phyloP scores from a whole-genome alignment of 2,888 invertebrate species.

The Archaeoteleia sp. region DNA sequence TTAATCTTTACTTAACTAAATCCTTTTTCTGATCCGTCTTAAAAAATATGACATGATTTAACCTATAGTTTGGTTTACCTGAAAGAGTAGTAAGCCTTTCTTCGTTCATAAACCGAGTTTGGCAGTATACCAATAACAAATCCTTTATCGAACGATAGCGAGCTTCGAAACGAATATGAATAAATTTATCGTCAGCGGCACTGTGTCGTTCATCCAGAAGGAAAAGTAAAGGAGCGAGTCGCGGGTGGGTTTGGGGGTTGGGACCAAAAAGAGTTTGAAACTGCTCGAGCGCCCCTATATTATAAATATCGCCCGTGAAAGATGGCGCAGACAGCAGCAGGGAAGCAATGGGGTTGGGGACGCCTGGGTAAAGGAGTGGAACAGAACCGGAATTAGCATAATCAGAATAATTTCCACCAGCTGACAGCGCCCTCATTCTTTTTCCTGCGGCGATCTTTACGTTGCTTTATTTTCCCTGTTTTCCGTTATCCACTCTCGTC shows the following conservation, averaged over 20 bases:
- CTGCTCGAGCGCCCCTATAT: constrained; percentile 74
- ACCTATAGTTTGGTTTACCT: no score
- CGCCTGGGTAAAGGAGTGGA: constrained; percentile 75
- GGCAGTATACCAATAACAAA: constrained; percentile 30
- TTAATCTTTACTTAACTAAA: no score
- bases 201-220: constrained; percentile 48
- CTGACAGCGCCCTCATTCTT: constrained; percentile 79
- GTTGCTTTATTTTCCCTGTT: constrained; percentile 74
- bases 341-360: constrained; percentile 66
- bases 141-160: constrained; percentile 12
- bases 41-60: no score
- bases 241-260: constrained; percentile 51
- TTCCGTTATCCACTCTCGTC: constrained; percentile 67
- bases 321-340: constrained; percentile 75
- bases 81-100: no score
- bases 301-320: constrained; percentile 75
- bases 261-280: constrained; percentile 74
- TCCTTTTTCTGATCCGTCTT: no score
- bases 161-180: constrained; percentile 61
- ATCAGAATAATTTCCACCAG: constrained; percentile 80
- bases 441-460: constrained; percentile 75
- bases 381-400: constrained; percentile 79
- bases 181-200: constrained; percentile 66
- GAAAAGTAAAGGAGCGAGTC: constrained; percentile 53
- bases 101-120: no score